Base-by-base conservation (phyloP, 2,113 vertebrate genomes). In the Anolis sagrei region DNA sequence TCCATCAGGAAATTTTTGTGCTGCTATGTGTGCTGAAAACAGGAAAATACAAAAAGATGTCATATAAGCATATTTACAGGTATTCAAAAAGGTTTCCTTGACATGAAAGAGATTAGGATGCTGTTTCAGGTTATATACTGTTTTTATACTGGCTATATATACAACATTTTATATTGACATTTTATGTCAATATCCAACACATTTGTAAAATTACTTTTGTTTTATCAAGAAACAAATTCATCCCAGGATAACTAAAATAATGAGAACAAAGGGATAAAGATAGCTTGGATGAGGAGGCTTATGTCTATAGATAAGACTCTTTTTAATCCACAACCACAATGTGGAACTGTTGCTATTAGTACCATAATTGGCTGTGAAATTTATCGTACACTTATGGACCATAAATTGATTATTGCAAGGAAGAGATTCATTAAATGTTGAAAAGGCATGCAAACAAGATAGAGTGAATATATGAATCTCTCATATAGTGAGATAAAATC, bases 1-100 rank as follows among this genome's bases (percentile, higher is more conserved):
- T 95, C 79, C 90, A 49, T 76, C 54, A 34, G 89, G 91, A 79
- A 89, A 0, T 11, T 62, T 84, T 86, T 91, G 81, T 54, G 62
- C 93, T 49, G 81, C 81, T 86, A 23, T 49, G 32, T 83, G 61
- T 49, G 13, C 58, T 82, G 79, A 75, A 1, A 10, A 93, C 84
- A 91, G 90, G 86, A 93, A 29, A 80, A 90, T 74, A 68, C 21
- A 62, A 86, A 82, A 81, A 85, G 91, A 88, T 76, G 36, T 87
- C 83, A 79, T 62, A 72, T 25, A 29, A 62, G 21, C 69, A 78
- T 79, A 23, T 73, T 48, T 62, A 21, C 36, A 29, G 51, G 68
- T 29, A 36, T 74, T 73, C 69, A 58, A 21, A 69, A 58, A 39
- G 58, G 32, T n/a, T 61, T 73, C 73, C 73, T 61, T 44, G 69